Evolutionary conservation across 2,797 vertebrate species (phyloP).

Genomic region (Ceyx erithaca): DNA sequence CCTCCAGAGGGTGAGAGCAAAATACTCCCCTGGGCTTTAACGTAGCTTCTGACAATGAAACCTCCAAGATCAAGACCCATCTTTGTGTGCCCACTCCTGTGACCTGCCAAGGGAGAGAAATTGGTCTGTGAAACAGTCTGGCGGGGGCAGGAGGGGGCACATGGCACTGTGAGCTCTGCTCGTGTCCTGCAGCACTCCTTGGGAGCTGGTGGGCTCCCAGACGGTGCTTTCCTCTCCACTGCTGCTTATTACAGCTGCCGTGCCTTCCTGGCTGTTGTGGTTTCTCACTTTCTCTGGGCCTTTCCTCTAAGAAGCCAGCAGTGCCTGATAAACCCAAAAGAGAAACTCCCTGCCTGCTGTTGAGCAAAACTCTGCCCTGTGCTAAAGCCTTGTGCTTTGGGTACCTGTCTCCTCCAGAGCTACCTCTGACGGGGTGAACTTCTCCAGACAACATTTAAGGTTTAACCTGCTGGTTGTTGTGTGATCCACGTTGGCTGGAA

Average conservation of each 20-base stretch:
- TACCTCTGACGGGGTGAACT: neutral
- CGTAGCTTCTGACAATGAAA: neutral
- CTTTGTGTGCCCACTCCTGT: neutral
- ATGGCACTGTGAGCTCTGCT: fast-evolving
- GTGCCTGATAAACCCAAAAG: neutral
- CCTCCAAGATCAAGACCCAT: neutral
- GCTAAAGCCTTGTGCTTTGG: neutral
- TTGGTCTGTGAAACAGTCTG: neutral
- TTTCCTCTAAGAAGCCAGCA: neutral
- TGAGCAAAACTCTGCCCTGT: neutral
- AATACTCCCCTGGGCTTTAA: neutral
- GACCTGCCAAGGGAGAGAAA: neutral
- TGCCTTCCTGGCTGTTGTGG: neutral
- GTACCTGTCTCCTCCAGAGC: neutral
- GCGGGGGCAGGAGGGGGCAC: neutral
- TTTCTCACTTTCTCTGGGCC: neutral
- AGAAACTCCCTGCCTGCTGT: neutral
- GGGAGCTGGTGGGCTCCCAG: neutral
- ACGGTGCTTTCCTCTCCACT: neutral
- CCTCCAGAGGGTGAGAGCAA: neutral
- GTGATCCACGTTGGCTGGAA: neutral
- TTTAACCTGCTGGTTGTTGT: neutral
- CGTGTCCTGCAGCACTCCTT: neutral
- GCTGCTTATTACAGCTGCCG: neutral
- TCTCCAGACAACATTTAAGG: neutral